A percentile compares a stretch with the other conserved stretches of the same genome.
Conservation (phyloP, 2,888 invertebrate species). For the Microctonus hyperodae region DNA sequence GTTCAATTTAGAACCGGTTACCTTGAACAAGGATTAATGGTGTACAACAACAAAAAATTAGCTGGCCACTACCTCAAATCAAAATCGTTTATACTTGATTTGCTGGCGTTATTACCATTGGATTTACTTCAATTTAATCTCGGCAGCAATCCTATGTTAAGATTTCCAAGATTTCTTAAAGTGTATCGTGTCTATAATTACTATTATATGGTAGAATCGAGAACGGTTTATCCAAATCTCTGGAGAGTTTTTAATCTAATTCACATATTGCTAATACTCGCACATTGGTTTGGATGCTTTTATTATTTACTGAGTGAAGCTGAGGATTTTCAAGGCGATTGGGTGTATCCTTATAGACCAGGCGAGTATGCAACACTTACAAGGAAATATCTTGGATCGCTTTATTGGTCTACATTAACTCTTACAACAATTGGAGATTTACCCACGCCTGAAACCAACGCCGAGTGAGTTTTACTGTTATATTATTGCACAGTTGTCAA, state of each 20-base stretch:
- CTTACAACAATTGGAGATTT: slow-evolving; percentile 95
- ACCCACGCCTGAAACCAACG: slow-evolving; percentile 94
- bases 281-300: slow-evolving; percentile 98
- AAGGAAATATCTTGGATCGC: slow-evolving; percentile 90
- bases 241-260: slow-evolving; percentile 95
- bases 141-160: slow-evolving; percentile 84
- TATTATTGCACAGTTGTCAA: neutral
- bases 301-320: slow-evolving; percentile 93
- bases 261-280: slow-evolving; percentile 91
- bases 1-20: slow-evolving; percentile 95
- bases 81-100: slow-evolving; percentile 83
- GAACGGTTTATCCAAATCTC: slow-evolving; percentile 95
- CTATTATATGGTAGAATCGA: slow-evolving; percentile 95
- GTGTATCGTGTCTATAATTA: slow-evolving; percentile 91
- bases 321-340: slow-evolving; percentile 88
- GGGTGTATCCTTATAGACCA: slow-evolving; percentile 87
- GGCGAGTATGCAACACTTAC: slow-evolving; percentile 90
- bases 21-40: slow-evolving; percentile 93
- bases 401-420: slow-evolving; percentile 97
- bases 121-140: slow-evolving; percentile 86
- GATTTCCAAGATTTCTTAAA: slow-evolving; percentile 89
- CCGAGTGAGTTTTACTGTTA: slow-evolving; percentile 80
- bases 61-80: slow-evolving; percentile 89
- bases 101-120: slow-evolving; percentile 82
- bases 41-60: slow-evolving; percentile 89